A percentile compares a stretch with the other conserved stretches of the same genome.
Conservation (phyloP, 2,888 invertebrate genomes). For the Pseudococcus jackbeardsleyi region DNA sequence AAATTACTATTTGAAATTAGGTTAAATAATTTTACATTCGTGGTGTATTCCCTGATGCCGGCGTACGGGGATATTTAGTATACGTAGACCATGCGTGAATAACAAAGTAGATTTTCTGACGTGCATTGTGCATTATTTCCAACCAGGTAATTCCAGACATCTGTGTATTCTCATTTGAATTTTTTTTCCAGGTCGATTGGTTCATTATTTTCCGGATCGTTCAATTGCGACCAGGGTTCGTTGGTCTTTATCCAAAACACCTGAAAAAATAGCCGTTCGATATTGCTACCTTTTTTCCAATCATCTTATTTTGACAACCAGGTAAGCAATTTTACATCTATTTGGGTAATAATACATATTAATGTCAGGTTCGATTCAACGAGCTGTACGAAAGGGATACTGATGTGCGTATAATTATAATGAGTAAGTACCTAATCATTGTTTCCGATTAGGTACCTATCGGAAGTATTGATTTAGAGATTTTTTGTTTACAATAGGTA, state of each 20-base stretch:
- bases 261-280: constrained; percentile 79
- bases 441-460: not conserved
- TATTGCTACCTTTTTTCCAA: constrained; percentile 94
- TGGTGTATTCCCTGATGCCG: not conserved
- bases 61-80: not conserved
- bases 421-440: too few relatives aligned
- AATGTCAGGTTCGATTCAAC: not conserved
- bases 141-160: not conserved
- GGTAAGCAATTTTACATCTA: constrained; percentile 70
- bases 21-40: constrained; percentile 16
- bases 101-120: too few relatives aligned
- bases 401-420: not conserved
- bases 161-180: constrained; percentile 3
- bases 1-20: constrained; percentile 33
- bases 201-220: constrained; percentile 64
- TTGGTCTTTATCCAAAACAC: constrained; percentile 67
- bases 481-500: not conserved
- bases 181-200: constrained; percentile 73
- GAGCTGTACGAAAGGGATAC: not conserved
- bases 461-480: not conserved
- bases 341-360: not conserved
- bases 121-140: not conserved
- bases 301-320: constrained; percentile 86
- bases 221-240: constrained; percentile 62
- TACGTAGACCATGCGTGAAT: not conserved